Evolutionary conservation across 2,113 vertebrate genomes (phyloP).

Genomic region (Percina caprodes): DNA sequence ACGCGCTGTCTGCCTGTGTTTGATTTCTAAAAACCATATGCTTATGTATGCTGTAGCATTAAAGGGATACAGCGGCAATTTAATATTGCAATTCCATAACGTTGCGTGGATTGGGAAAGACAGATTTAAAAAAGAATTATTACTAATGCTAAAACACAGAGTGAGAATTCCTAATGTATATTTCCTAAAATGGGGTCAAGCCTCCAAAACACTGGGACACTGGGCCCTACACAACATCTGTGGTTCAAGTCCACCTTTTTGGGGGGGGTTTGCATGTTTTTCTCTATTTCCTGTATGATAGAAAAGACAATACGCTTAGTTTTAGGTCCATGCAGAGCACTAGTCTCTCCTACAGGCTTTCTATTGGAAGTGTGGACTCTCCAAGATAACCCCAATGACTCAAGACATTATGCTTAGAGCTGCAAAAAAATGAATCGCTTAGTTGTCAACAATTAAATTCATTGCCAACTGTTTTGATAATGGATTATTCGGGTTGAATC

Average conservation of each 20-base stretch:
- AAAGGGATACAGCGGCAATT: neutral
- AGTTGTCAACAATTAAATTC: too few relatives aligned
- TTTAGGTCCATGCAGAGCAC: neutral
- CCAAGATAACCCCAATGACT: neutral
- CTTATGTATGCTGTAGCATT: neutral
- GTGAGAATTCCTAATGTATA: neutral
- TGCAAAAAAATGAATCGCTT: too few relatives aligned
- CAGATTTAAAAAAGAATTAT: neutral
- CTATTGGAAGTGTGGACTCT: neutral
- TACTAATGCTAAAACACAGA: neutral
- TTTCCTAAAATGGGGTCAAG: neutral
- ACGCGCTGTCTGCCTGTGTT: slow-evolving; percentile 70
- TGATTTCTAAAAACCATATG: too few relatives aligned
- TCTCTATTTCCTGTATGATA: neutral
- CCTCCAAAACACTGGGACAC: neutral
- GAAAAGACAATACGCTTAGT: neutral
- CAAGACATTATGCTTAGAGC: neutral
- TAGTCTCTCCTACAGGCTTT: neutral
- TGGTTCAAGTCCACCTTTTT: neutral
- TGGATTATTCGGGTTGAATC: too few relatives aligned
- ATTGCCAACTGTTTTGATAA: too few relatives aligned
- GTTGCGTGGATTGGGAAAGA: neutral
- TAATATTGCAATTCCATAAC: neutral
- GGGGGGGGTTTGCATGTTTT: neutral
- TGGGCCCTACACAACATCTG: too few relatives aligned